A percentile compares a stretch with the other conserved stretches of the same genome.
Conservation (phyloP, 1,140 invertebrate species). For the Dysdera silvatica region DNA sequence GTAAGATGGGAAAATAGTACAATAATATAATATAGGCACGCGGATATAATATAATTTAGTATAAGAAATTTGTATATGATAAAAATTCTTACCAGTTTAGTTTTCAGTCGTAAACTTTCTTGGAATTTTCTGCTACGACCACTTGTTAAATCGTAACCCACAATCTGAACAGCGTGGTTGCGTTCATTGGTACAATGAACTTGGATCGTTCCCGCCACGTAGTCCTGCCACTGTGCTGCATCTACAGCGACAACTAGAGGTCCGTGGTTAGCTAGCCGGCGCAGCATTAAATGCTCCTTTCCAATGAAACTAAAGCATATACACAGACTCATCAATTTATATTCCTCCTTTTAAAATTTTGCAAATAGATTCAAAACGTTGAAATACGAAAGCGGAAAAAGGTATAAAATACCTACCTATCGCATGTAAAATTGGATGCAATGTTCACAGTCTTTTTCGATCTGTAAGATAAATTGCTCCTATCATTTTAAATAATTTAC, state of each 20-base stretch:
- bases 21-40: too few relatives aligned
- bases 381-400: background rate
- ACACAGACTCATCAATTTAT: too few relatives aligned
- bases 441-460: conserved; percentile 32
- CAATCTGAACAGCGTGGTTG: conserved; percentile 76
- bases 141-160: conserved; percentile 68
- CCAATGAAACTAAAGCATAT: conserved; percentile 53
- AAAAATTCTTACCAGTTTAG: too few relatives aligned
- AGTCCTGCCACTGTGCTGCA: conserved; percentile 77
- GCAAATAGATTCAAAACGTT: background rate
- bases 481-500: too few relatives aligned
- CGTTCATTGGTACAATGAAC: conserved; percentile 39
- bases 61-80: too few relatives aligned
- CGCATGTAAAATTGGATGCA: conserved; percentile 47
- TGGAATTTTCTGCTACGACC: too few relatives aligned
- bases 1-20: too few relatives aligned
- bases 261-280: conserved; percentile 57
- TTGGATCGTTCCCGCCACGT: conserved; percentile 75
- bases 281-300: conserved; percentile 58
- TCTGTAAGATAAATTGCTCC: too few relatives aligned
- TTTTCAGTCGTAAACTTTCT: too few relatives aligned
- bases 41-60: too few relatives aligned
- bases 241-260: conserved; percentile 73
- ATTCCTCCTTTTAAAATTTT: too few relatives aligned
- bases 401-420: conserved; percentile 44